Percentiles rank a stretch among this genome's conserved stretches.
These are phyloP conservation scores for Microtus montanus DNA, from an alignment of 2,113 vertebrate species.

Conservation along the genomic window DNA sequence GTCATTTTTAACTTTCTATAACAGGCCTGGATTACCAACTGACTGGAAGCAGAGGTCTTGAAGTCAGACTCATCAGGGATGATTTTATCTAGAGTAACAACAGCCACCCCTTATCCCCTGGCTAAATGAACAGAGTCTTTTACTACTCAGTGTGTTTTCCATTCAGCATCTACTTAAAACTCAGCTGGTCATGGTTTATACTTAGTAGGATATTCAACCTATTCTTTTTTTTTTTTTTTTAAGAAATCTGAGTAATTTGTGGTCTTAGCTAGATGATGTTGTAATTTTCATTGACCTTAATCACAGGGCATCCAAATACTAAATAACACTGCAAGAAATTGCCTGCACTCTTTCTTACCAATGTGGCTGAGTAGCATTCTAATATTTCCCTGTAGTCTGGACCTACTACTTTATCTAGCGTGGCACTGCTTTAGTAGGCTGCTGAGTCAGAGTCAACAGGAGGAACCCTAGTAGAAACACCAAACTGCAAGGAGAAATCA, in stretches of 20 bases:
- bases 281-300: background rate
- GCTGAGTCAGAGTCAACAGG: background rate
- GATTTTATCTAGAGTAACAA: background rate
- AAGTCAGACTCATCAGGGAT: background rate
- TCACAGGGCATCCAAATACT: background rate
- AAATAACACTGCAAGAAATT: background rate
- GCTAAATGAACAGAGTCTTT: background rate
- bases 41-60: background rate
- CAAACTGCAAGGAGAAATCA: too few species aligned
- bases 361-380: accelerated
- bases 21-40: background rate
- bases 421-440: background rate
- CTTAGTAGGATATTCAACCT: background rate
- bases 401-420: background rate
- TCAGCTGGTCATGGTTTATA: background rate
- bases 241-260: background rate
- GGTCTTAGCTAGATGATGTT: background rate
- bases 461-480: background rate
- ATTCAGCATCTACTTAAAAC: background rate
- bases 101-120: background rate
- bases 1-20: background rate
- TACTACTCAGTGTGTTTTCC: background rate
- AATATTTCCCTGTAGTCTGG: background rate
- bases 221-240: background rate
- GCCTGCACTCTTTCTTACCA: background rate